Base-by-base conservation (phyloP, 2,113 vertebrate genomes). In the Hippocampus zosterae region DNA sequence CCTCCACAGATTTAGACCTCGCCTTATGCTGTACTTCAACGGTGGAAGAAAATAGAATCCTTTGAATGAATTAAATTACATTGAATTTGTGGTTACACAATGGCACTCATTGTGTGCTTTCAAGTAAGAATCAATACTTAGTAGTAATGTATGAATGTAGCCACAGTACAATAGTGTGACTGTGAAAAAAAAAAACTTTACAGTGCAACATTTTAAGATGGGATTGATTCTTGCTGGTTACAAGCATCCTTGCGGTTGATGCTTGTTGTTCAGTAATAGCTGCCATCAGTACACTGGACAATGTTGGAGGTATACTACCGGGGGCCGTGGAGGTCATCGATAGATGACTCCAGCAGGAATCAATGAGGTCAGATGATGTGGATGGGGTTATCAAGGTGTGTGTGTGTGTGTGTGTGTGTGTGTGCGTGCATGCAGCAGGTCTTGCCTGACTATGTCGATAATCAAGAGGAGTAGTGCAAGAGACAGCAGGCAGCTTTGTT, bases 171-270 rank as follows among this genome's bases (percentile, higher is more conserved):
- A 71, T 67, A 72, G 60, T 56, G 59, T 60, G 33, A 65, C 65
- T 44, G 9, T 27, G 41, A 27, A 50, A 70, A 52, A 41, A 72
- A 70, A 8, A 42, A 52, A 15, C 53, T 59, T 65, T 71, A 74
- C 68, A 50, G 52, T 71, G 61, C n/a, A 42, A 52, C 42, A 42
- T 42, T 46, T 46, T 79, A 23, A 73, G 70, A 37, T 18, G n/a
- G 21, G 66, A 83, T 78, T 69, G 81, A 81, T 83, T 79, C 68
- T n/a, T 53, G 37, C 33, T 69, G 66, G 71, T 81, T 83, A 33
- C 75, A 70, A 10, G 33, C 15, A 61, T 70, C 2, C 10, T 13
- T 44, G 15, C 33, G 5, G 5, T 37, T 37, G 42, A 57, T 5
- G 1, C 42, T 67, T 57, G 74, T 48, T 27, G 42, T 59, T 42